phyloP scores from a whole-genome alignment of 1,140 invertebrate genomes.

The Leptoteleia sp. region DNA sequence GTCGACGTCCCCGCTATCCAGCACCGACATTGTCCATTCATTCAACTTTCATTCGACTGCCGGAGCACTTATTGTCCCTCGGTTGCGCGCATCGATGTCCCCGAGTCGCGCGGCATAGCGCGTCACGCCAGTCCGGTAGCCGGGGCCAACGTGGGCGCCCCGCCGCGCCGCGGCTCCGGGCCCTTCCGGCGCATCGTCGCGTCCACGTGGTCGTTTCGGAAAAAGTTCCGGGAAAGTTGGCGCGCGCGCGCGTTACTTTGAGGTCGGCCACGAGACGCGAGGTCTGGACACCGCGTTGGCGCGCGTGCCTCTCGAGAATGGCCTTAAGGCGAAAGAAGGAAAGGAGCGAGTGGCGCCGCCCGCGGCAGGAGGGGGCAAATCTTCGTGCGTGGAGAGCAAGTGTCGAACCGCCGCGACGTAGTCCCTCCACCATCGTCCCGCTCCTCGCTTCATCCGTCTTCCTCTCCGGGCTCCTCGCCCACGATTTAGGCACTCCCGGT shows the following conservation, averaged over 20 bases:
- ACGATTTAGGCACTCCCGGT: too few species aligned
- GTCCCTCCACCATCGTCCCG: conserved; percentile 63
- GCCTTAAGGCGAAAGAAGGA: conserved; percentile 81
- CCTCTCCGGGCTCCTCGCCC: too few species aligned
- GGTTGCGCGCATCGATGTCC: conserved; percentile 55
- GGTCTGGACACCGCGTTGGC: conserved; percentile 75
- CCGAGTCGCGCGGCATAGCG: conserved; percentile 30
- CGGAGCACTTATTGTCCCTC: conserved; percentile 4
- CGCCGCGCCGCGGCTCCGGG: neutral
- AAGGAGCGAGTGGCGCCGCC: conserved; percentile 80
- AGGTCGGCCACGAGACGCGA: conserved; percentile 63
- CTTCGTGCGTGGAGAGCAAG: conserved; percentile 73
- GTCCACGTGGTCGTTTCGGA: conserved; percentile 70
- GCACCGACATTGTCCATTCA: conserved; percentile 71
- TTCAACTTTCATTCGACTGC: conserved; percentile 13
- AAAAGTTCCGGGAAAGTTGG: conserved; percentile 68
- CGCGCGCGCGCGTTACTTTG: conserved; percentile 71
- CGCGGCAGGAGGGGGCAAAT: conserved; percentile 79
- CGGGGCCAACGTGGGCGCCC: neutral
- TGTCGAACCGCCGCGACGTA: conserved; percentile 69
- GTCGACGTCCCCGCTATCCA: conserved; percentile 72
- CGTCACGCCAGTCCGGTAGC: conserved; percentile 3
- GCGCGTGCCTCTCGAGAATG: conserved; percentile 81
- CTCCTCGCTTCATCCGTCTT: conserved; percentile 49
- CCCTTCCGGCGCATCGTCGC: conserved; percentile 12